phyloP scores from a whole-genome alignment of 2,888 invertebrate genomes.

The Kryphioiulus occultus region DNA sequence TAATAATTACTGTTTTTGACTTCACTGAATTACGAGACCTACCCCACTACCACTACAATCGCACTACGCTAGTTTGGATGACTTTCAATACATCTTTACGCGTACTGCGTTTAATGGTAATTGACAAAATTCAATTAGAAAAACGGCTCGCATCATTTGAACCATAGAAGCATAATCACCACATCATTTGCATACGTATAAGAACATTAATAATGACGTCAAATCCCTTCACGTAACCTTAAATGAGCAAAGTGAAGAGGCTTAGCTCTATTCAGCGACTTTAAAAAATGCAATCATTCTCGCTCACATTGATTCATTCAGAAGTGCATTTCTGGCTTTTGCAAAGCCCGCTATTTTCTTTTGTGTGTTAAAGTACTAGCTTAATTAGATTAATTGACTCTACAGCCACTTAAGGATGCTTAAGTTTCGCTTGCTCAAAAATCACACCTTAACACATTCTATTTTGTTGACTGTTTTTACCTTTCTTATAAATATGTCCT shows the following conservation, averaged over 20 bases:
- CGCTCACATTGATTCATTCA: background rate
- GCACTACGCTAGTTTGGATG: background rate
- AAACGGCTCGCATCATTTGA: background rate
- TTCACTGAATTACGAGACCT: background rate
- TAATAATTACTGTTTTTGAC: background rate
- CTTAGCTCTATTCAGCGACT: background rate
- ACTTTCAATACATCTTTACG: background rate
- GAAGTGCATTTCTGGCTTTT: background rate
- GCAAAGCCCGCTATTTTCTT: background rate
- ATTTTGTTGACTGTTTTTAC: no score
- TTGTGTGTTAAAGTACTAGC: background rate
- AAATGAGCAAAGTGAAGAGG: background rate
- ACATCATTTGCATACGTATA: background rate
- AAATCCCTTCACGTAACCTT: background rate
- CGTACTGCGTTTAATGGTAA: background rate
- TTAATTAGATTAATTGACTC: constrained; percentile 26
- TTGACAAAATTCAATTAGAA: constrained; percentile 19
- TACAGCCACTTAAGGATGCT: background rate
- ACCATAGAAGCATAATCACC: background rate
- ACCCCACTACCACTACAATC: background rate
- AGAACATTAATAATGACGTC: constrained; percentile 19
- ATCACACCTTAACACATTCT: background rate
- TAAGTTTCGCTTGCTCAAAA: background rate
- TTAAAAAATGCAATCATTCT: constrained; percentile 2
- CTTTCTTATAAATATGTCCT: no score